Evolutionary conservation across 2,888 invertebrate species (phyloP), one percentile per base, ranked within the genome.

Genomic region (Scaptomyza parva): DNA sequence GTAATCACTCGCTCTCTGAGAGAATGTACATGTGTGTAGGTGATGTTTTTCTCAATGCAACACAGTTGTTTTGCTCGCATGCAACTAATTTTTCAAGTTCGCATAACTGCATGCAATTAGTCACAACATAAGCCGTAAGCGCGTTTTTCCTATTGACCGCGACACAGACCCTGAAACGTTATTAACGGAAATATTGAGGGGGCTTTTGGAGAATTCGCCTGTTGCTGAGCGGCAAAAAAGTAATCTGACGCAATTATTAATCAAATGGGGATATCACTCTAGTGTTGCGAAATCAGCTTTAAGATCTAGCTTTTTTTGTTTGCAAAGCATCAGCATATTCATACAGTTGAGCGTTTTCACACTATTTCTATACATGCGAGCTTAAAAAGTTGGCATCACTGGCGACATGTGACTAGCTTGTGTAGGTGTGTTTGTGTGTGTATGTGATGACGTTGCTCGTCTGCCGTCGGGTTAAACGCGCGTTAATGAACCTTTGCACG

Each of bases 51-150:
- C 61, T 57, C 45, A 50, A 18, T 62, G 35, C 58, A 70, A 58
- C 51, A 61, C 35, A 12, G 33, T 35, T 61, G 45, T 35, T 22
- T 37, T 17, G 22, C 45, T 50, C 43, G 14, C 71, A 54, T 59
- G 55, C 72, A 50, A 47, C 57, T 14, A 39, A 17, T 50, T 28
- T 28, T 74, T 74, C 78, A 78, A 84, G 75, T 83, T 74, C 77
- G 57, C 64, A 87, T 78, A 60, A 64, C 75, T 75, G 70, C 87
- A 82, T 72, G 85, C 87, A 72, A 69, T 80, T 79, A 84, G 60
- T 66, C 47, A 65, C 33, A 50, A 54, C 26, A 47, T 61, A 64
- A 53, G 52, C 65, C 63, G 63, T 33, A 68, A 43, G 30, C 33
- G 30, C 20, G 39, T 30, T 55, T 55, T 1, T 39, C n/a, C 52